These are phyloP conservation scores for Leptoclinus maculatus DNA, from an alignment of 2,797 vertebrate genomes.

Conservation along the genomic window DNA sequence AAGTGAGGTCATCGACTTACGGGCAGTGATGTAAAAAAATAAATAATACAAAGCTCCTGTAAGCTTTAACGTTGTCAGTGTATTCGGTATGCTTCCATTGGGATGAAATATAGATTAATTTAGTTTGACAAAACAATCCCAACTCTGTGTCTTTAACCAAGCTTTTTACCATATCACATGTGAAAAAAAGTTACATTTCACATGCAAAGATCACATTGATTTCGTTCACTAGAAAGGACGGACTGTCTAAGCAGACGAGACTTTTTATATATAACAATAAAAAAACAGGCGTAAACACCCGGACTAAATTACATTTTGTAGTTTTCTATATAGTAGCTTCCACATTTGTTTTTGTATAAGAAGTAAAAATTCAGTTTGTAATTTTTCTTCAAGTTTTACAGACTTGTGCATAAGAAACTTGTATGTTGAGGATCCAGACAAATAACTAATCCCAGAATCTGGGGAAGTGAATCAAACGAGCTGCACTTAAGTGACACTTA, in stretches of 20 bases:
- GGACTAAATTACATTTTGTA: not conserved
- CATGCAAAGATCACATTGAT: not conserved
- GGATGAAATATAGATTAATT: not conserved
- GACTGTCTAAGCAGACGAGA: not conserved
- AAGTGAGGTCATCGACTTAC: constrained; percentile 55
- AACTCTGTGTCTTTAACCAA: not conserved
- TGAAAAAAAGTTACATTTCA: too few species aligned
- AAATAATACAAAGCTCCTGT: not conserved
- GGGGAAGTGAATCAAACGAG: not conserved
- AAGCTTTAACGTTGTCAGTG: not conserved
- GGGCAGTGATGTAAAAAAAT: not conserved
- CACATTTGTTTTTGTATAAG: not conserved
- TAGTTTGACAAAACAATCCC: not conserved
- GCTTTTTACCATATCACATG: not conserved
- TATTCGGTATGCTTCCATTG: not conserved
- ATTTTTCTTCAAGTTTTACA: not conserved
- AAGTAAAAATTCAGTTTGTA: not conserved
- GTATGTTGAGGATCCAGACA: not conserved
- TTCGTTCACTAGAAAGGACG: not conserved
- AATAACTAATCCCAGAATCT: not conserved
- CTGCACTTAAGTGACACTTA: not conserved
- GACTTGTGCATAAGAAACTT: not conserved
- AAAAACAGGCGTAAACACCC: not conserved
- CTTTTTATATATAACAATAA: too few species aligned
- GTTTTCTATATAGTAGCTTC: not conserved